Conservation (phyloP, 1,140 invertebrate species). For the Drosophila paulistorum region DNA sequence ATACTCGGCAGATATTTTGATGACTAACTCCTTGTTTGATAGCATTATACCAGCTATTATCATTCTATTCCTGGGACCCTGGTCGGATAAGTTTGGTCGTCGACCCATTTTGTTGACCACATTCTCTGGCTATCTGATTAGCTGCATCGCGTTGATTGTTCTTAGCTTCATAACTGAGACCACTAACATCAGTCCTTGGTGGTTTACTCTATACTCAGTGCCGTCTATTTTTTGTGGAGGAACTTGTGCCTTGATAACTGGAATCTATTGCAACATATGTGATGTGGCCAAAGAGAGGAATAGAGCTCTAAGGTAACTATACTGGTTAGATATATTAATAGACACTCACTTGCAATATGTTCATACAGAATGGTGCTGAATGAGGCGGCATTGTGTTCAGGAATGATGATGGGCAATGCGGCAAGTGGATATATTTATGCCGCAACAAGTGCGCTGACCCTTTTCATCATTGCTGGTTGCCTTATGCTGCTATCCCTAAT, state of each 20-base stretch:
- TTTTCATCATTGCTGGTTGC: conserved; percentile 54
- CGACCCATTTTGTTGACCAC: conserved; percentile 86
- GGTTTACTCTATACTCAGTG: conserved; percentile 85
- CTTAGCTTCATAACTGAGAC: conserved; percentile 59
- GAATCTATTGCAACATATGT: conserved; percentile 86
- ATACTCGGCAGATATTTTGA: conserved; percentile 85
- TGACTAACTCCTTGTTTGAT: conserved; percentile 85
- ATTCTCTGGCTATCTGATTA: conserved; percentile 82
- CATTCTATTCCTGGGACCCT: conserved; percentile 88
- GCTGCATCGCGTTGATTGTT: conserved; percentile 52
- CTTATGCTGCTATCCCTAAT: conserved; percentile 64
- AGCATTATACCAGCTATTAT: conserved; percentile 86
- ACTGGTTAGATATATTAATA: no score
- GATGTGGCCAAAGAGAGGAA: conserved; percentile 85
- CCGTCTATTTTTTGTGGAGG: conserved; percentile 86
- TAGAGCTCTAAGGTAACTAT: conserved; percentile 83
- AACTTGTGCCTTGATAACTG: conserved; percentile 85
- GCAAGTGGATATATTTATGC: conserved; percentile 83
- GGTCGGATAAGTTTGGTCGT: conserved; percentile 89
- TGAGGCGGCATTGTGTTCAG: conserved; percentile 85
- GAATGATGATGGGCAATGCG: conserved; percentile 85
- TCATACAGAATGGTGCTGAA: conserved; percentile 85
- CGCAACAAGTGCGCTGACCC: conserved; percentile 49
- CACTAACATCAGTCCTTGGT: conserved; percentile 84
- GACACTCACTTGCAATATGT: neutral